Percentiles rank a stretch among this genome's conserved stretches.
These are phyloP conservation scores for Drosophila fungiperda DNA, from an alignment of 2,888 invertebrate species.

Conservation along the genomic window DNA sequence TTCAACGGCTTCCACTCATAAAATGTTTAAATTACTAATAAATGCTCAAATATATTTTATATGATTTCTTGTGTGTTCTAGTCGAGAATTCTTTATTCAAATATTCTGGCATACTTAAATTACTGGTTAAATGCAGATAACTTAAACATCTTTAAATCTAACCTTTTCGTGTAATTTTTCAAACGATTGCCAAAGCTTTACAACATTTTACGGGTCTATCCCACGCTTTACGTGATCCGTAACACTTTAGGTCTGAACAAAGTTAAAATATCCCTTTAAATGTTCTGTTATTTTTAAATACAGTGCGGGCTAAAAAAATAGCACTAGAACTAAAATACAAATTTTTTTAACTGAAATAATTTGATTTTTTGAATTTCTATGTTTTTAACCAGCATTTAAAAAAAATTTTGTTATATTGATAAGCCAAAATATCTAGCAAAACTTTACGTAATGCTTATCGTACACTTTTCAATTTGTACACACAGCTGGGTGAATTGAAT, in stretches of 20 bases:
- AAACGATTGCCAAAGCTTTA: slow-evolving; percentile 12
- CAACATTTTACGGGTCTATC: slow-evolving; percentile 17
- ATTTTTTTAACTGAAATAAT: neutral
- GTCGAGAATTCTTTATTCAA: neutral
- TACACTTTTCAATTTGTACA: neutral
- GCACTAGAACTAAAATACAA: neutral
- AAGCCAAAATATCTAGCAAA: neutral
- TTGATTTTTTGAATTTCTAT: neutral
- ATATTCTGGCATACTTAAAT: neutral
- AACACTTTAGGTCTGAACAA: slow-evolving; percentile 28
- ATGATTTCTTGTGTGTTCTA: neutral
- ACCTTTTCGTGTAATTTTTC: slow-evolving; percentile 10
- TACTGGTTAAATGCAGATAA: neutral
- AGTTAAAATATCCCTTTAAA: slow-evolving; percentile 62
- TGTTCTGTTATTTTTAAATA: slow-evolving; percentile 15
- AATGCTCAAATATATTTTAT: neutral
- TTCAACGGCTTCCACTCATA: neutral
- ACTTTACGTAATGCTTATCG: neutral
- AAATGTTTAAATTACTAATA: neutral
- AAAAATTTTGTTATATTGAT: too few relatives aligned
- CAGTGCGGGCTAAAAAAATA: neutral
- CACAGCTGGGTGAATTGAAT: neutral
- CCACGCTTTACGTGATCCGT: slow-evolving; percentile 38
- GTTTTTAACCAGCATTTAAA: neutral
- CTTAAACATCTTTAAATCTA: neutral